Percentiles rank a stretch among this genome's conserved stretches.
Evolutionary conservation across 2,113 vertebrate species (phyloP).

Genomic region (Ciconia maguari): DNA sequence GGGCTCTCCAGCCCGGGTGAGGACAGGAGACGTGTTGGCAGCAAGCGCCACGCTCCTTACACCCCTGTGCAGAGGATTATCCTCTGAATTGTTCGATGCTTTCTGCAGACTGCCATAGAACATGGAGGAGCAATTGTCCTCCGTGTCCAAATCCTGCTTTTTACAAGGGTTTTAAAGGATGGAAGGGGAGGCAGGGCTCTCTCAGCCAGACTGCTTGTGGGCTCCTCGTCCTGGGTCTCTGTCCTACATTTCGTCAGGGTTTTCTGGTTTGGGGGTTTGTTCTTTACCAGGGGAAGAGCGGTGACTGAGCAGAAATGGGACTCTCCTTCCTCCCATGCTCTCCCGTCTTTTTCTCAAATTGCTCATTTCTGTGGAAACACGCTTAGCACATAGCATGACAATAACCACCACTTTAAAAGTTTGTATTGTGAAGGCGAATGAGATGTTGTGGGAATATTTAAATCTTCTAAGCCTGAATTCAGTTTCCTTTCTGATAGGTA

Average conservation of each 20-base stretch:
- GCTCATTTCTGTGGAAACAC: not conserved
- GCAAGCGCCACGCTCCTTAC: rapidly evolving
- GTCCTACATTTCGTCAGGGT: not conserved
- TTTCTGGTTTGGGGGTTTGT: not conserved
- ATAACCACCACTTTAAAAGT: not conserved
- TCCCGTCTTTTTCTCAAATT: not conserved
- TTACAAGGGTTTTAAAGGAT: not conserved
- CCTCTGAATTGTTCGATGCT: not conserved
- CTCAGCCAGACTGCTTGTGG: not conserved
- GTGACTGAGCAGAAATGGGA: not conserved
- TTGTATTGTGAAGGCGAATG: not conserved
- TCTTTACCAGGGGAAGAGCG: not conserved
- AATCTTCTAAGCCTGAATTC: not conserved
- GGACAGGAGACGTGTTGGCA: not conserved
- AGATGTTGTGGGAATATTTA: not conserved
- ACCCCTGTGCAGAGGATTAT: not conserved
- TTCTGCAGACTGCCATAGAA: not conserved
- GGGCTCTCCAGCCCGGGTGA: not conserved
- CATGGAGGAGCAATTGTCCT: not conserved
- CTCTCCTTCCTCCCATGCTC: not conserved
- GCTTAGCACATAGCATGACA: not conserved
- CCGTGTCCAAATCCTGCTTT: not conserved
- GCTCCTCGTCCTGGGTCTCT: not conserved
- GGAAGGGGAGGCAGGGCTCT: not conserved
- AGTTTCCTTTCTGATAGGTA: not conserved